Base-by-base conservation (phyloP, 2,888 invertebrate genomes). In the Raillietiella orientalis region DNA sequence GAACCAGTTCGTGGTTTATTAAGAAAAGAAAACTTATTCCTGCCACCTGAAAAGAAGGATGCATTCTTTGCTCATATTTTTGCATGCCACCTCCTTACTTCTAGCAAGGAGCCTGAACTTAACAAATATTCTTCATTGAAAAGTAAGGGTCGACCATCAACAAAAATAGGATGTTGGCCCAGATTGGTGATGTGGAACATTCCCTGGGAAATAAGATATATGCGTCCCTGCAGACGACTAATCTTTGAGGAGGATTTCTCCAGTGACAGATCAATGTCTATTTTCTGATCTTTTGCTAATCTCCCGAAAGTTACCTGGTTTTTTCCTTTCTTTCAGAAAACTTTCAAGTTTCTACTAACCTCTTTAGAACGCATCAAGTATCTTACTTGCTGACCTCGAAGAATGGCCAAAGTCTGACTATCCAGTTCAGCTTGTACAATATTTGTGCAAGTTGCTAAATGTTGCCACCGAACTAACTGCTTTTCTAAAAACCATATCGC, bases 181-280 rank as follows among this genome's bases (percentile, higher is more conserved):
- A 87, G 84, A 23, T 90, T 90, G 12, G 72, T 67, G 38, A 93
- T 59, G 42, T 75, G 75, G 46, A 90, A 93, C 43, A 90, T 87
- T 0, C 87, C 90, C 34, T 71, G 79, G 44, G 75, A 77, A 27
- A 77, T 56, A 32, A 90, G 56, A 40, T 65, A 58, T 32, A 93
- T 74, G 2, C 77, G 71, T 5, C 77, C 90, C 46, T 90, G 90
- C 33, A 74, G 60, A 22, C 90, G 56, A 0, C 87, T 87, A 21
- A 82, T 66, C 50, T 87, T 90, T 45, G 71, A 70, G 0, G 87
- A 71, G 0, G 87, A 84, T 0, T 90, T 90, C 49, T 93, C 90
- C 22, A 87, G 50, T 1, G 69, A 64, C 24, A 93, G 51, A 49
- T 93, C 84, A 14, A 90, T 79, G 48, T 93, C 90, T 19, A 93